These are phyloP conservation scores for Axea sp. DNA, from an alignment of 2,888 invertebrate species.

Conservation along the genomic window DNA sequence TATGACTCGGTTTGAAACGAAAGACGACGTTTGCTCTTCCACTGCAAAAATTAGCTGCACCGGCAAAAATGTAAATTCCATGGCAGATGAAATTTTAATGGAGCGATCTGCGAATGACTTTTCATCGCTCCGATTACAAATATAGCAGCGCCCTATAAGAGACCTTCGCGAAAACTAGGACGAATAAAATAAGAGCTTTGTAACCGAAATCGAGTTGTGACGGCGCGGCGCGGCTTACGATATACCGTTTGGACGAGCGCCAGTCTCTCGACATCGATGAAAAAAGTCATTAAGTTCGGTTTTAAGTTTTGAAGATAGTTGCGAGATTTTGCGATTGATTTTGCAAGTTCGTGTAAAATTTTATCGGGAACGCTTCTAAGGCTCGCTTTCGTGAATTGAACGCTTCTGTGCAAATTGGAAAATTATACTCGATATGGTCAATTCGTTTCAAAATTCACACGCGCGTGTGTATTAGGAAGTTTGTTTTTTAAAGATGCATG, in stretches of 20 bases:
- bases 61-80: slow-evolving; percentile 31
- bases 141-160: slow-evolving; percentile 64
- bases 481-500: too few relatives aligned
- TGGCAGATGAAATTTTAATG: slow-evolving; percentile 46
- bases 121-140: slow-evolving; percentile 62
- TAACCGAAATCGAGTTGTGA: slow-evolving; percentile 65
- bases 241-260: slow-evolving; percentile 65
- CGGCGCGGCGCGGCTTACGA: slow-evolving; percentile 64
- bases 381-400: too few relatives aligned
- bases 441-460: too few relatives aligned
- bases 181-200: slow-evolving; percentile 67
- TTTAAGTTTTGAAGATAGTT: slow-evolving; percentile 41
- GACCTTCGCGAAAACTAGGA: slow-evolving; percentile 67
- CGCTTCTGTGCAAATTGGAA: too few relatives aligned
- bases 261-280: slow-evolving; percentile 64
- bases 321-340: background rate
- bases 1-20: too few relatives aligned
- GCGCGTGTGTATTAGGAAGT: too few relatives aligned
- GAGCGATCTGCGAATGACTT: slow-evolving; percentile 40
- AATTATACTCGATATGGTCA: too few relatives aligned
- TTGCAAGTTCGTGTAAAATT: too few relatives aligned
- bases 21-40: background rate
- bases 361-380: too few relatives aligned
- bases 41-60: background rate
- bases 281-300: slow-evolving; percentile 54